Evolutionary conservation across 2,888 invertebrate species (phyloP).

Genomic region (Archips crataeganus): DNA sequence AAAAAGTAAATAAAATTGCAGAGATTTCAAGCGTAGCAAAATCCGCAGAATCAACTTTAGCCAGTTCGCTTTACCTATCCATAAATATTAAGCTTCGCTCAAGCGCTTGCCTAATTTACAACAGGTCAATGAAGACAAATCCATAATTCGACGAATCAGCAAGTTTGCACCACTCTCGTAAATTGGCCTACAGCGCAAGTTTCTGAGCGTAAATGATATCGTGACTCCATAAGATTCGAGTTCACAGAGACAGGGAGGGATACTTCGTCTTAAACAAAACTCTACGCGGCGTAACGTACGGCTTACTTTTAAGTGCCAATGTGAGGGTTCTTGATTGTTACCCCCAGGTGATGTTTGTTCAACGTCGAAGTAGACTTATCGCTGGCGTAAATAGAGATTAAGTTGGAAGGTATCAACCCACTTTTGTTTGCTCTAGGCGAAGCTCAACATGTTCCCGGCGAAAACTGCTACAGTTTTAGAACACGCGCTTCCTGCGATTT

Average conservation of each 20-base stretch:
- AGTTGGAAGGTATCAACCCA: slow-evolving; percentile 50
- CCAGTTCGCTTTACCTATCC: slow-evolving; percentile 18
- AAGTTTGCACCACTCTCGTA: slow-evolving; percentile 60
- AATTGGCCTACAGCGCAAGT: slow-evolving; percentile 62
- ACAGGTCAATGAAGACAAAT: slow-evolving; percentile 65
- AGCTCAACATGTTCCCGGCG: slow-evolving; percentile 44
- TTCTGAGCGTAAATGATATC: slow-evolving; percentile 62
- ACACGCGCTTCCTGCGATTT: slow-evolving; percentile 30
- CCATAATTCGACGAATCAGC: slow-evolving; percentile 62
- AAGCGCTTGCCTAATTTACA: slow-evolving; percentile 22
- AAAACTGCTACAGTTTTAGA: slow-evolving; percentile 33
- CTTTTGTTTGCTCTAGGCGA: slow-evolving; percentile 46
- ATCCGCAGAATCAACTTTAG: not conserved
- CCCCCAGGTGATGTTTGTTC: slow-evolving; percentile 59
- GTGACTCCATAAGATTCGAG: slow-evolving; percentile 51
- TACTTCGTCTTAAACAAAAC: slow-evolving; percentile 35
- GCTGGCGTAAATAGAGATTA: slow-evolving; percentile 57
- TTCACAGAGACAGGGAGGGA: slow-evolving; percentile 42
- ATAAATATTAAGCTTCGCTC: slow-evolving; percentile 19
- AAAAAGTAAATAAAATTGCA: slow-evolving; percentile 2
- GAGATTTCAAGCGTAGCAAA: not conserved
- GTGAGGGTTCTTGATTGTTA: slow-evolving; percentile 53
- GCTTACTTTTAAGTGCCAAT: slow-evolving; percentile 40
- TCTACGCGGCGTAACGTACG: slow-evolving; percentile 42
- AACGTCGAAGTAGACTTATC: slow-evolving; percentile 59